Evolutionary conservation across 2,888 invertebrate genomes (phyloP).

Genomic region (Pandemis corylana): DNA sequence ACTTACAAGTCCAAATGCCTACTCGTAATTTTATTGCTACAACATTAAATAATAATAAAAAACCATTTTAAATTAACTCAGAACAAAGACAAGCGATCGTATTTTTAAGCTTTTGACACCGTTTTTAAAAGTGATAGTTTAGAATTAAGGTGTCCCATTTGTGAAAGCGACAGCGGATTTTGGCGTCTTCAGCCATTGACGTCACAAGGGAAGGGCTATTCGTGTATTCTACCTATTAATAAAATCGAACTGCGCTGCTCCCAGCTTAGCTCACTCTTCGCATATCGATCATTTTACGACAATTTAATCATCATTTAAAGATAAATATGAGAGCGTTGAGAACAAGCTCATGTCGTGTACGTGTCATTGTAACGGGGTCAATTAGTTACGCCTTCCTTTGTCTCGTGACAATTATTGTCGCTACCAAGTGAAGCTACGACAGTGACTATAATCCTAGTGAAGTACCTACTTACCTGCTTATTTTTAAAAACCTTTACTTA

Average conservation of each 20-base stretch:
- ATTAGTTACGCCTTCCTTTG: slow-evolving; percentile 46
- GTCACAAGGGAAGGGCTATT: slow-evolving; percentile 73
- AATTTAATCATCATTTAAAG: slow-evolving; percentile 2
- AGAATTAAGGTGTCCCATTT: slow-evolving; percentile 55
- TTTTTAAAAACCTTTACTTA: background rate
- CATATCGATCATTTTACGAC: slow-evolving; percentile 12
- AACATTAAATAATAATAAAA: background rate
- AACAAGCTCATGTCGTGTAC: slow-evolving; percentile 8
- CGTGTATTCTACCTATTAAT: slow-evolving; percentile 70
- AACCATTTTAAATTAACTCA: background rate
- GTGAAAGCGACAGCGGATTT: slow-evolving; percentile 58
- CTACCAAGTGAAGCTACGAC: background rate
- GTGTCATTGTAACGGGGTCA: slow-evolving; percentile 36
- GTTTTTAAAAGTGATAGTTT: slow-evolving; percentile 51
- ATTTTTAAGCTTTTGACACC: slow-evolving; percentile 59
- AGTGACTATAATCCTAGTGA: too few species aligned
- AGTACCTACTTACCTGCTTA: background rate
- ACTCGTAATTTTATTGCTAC: background rate
- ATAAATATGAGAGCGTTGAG: background rate
- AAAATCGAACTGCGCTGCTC: slow-evolving; percentile 56
- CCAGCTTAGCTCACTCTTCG: slow-evolving; percentile 44
- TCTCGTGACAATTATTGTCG: slow-evolving; percentile 39
- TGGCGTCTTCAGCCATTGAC: slow-evolving; percentile 64
- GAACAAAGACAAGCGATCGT: slow-evolving; percentile 42
- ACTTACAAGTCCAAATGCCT: too few species aligned